Percentiles rank a stretch among this genome's conserved stretches.
phyloP scores from a whole-genome alignment of 2,888 invertebrate genomes.

The Ceratothoa steindachneri region DNA sequence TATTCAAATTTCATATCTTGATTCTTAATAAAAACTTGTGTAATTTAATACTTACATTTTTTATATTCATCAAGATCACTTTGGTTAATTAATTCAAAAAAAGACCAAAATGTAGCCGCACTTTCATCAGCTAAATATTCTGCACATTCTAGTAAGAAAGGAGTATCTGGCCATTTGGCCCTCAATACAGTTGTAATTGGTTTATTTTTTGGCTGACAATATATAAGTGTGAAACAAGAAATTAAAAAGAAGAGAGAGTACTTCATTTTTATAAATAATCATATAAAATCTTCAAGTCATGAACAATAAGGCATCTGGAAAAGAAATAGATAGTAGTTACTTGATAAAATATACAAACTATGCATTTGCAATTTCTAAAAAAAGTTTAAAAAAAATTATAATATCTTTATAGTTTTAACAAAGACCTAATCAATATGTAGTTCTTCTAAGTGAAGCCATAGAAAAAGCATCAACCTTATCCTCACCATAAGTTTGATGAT shows the following conservation, averaged over 20 bases:
- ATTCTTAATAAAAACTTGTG: too few relatives aligned
- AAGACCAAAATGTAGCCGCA: constrained; percentile 75
- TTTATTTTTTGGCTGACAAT: constrained; percentile 60
- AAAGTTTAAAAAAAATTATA: too few relatives aligned
- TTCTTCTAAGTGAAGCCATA: too few relatives aligned
- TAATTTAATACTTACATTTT: constrained; percentile 42
- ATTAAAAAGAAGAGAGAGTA: background rate
- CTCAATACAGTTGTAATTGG: constrained; percentile 82
- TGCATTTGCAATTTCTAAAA: too few relatives aligned
- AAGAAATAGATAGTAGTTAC: too few relatives aligned
- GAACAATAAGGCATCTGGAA: background rate
- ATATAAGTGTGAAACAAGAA: background rate
- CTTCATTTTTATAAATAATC: background rate
- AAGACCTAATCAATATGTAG: too few relatives aligned
- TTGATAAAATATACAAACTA: too few relatives aligned
- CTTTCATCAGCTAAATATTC: constrained; percentile 80
- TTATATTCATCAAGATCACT: constrained; percentile 54
- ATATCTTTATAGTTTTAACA: too few relatives aligned
- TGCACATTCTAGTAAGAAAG: constrained; percentile 82
- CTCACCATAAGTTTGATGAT: too few relatives aligned
- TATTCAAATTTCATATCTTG: too few relatives aligned
- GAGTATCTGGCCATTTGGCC: constrained; percentile 92
- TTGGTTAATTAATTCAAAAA: constrained; percentile 66
- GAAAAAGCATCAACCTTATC: too few relatives aligned
- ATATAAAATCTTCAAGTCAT: background rate